Evolutionary conservation across 2,113 vertebrate genomes (phyloP).

Genomic region (Sialia sialis): DNA sequence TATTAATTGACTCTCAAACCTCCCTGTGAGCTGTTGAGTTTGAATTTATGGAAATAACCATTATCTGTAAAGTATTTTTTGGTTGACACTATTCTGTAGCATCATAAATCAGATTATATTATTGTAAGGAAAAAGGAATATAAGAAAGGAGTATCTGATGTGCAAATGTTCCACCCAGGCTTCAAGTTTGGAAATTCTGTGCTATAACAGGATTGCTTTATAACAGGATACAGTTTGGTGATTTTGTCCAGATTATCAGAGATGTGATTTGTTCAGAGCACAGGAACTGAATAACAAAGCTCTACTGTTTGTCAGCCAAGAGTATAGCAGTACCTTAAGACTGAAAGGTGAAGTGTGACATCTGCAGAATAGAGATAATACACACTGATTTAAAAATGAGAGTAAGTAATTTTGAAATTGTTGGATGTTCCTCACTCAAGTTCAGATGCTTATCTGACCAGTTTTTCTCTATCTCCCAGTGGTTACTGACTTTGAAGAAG

Average conservation of each 20-base stretch:
- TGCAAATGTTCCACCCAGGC: background rate
- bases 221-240: background rate
- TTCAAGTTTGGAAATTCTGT: background rate
- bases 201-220: background rate
- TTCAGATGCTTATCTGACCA: background rate
- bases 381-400: background rate
- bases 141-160: background rate
- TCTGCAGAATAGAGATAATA: background rate
- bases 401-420: background rate
- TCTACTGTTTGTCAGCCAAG: background rate
- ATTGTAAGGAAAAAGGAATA: background rate
- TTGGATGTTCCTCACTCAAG: background rate
- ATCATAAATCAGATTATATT: background rate
- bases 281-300: background rate
- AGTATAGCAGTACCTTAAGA: background rate
- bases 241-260: background rate
- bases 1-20: background rate
- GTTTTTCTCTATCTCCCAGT: background rate
- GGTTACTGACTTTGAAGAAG: background rate
- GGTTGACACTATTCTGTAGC: background rate
- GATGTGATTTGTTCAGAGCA: background rate
- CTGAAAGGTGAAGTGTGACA: background rate
- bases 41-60: background rate
- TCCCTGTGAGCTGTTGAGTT: background rate
- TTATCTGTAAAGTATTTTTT: background rate